Conservation (phyloP, 2,113 vertebrate genomes). For the Emydocephalus ijimae region DNA sequence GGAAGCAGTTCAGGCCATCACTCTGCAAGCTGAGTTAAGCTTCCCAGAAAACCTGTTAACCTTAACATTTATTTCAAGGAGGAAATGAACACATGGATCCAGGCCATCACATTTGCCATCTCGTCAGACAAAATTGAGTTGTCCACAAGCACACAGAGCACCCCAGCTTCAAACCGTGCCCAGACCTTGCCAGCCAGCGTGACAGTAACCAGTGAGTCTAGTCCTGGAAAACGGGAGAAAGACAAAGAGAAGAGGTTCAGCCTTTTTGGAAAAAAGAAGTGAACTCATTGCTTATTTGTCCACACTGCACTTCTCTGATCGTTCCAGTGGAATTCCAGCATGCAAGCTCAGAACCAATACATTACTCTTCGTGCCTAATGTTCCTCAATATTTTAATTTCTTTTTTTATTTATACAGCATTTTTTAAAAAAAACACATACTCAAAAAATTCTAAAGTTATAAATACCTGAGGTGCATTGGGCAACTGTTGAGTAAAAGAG, state of each 20-base stretch:
- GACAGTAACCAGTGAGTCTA: conserved; percentile 85
- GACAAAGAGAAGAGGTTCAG: conserved; percentile 98
- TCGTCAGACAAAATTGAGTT: conserved; percentile 78
- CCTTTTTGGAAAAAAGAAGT: conserved; percentile 98
- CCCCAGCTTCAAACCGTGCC: conserved; percentile 87
- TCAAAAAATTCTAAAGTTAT: conserved; percentile 67
- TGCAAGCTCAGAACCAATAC: conserved; percentile 93
- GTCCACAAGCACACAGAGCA: conserved; percentile 85
- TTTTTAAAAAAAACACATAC: conserved; percentile 65
- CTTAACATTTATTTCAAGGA: conserved; percentile 73
- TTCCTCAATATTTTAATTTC: conserved; percentile 77
- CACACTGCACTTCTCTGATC: conserved; percentile 74
- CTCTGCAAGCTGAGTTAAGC: background rate
- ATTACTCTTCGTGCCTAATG: conserved; percentile 91
- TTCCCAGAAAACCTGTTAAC: background rate
- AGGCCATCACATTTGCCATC: conserved; percentile 86
- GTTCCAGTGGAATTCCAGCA: conserved; percentile 88
- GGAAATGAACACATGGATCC: conserved; percentile 98
- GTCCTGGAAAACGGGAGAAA: conserved; percentile 88
- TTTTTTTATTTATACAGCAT: conserved; percentile 79
- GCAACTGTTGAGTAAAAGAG: conserved; percentile 74
- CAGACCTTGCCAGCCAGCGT: conserved; percentile 89
- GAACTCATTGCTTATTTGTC: conserved; percentile 68
- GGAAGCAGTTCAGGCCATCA: background rate
- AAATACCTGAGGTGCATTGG: conserved; percentile 79